These are phyloP conservation scores for Argyresthia albistria DNA, from an alignment of 2,888 invertebrate genomes.

Conservation along the genomic window DNA sequence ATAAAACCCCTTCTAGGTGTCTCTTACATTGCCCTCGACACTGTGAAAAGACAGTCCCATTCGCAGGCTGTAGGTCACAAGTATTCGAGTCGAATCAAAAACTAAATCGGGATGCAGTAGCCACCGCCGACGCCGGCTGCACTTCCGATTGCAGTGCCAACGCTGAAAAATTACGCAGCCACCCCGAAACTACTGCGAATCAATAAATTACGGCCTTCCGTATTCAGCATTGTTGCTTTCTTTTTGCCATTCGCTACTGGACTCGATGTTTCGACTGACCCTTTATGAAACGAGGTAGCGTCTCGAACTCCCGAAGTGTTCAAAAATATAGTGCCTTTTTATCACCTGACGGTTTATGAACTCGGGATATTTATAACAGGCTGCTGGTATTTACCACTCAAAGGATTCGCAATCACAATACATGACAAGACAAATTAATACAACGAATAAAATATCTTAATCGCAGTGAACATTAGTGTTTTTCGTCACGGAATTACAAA, in stretches of 20 bases:
- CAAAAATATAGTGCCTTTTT: too few relatives aligned
- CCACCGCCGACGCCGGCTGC: slow-evolving; percentile 42
- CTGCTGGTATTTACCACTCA: too few relatives aligned
- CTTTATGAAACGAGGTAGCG: background rate
- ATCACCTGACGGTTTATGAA: background rate
- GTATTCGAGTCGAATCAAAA: slow-evolving; percentile 47
- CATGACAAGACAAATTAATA: background rate
- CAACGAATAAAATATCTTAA: background rate
- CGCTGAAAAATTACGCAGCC: slow-evolving; percentile 63
- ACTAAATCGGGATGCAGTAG: slow-evolving; percentile 17
- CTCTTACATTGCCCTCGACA: too few relatives aligned
- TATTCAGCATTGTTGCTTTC: slow-evolving; percentile 2
- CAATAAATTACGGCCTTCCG: slow-evolving; percentile 25
- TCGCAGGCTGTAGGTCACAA: too few relatives aligned
- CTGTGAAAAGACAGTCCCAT: too few relatives aligned
- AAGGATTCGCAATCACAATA: too few relatives aligned
- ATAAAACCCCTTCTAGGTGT: too few relatives aligned
- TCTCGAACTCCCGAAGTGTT: too few relatives aligned
- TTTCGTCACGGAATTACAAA: slow-evolving; percentile 21
- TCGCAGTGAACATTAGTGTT: slow-evolving; percentile 30
- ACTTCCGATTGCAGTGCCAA: slow-evolving; percentile 65
- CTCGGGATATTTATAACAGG: background rate
- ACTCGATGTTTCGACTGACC: background rate
- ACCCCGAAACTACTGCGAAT: slow-evolving; percentile 36
- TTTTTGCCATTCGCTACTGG: background rate